Conservation (phyloP, 2,888 invertebrate species). For the Meghimatium bilineatum region DNA sequence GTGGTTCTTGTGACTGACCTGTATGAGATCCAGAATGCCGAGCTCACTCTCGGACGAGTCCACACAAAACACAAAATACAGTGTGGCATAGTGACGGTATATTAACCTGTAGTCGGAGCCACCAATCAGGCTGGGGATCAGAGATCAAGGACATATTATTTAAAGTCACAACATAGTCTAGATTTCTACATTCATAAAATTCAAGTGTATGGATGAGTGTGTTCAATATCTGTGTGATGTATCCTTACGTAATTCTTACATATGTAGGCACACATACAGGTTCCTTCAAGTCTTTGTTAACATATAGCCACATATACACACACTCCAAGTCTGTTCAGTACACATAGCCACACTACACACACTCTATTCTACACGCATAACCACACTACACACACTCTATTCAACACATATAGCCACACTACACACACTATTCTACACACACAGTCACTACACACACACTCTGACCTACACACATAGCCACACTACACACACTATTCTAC, state of each 20-base stretch:
- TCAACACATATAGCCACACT: not conserved
- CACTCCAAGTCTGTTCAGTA: too few relatives aligned
- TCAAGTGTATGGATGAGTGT: not conserved
- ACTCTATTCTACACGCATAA: too few relatives aligned
- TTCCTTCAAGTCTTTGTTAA: too few relatives aligned
- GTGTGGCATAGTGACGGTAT: slow-evolving; percentile 94
- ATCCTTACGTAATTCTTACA: too few relatives aligned
- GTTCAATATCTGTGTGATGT: too few relatives aligned
- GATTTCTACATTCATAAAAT: not conserved
- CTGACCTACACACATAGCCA: too few relatives aligned
- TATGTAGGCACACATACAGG: too few relatives aligned
- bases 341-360: too few relatives aligned
- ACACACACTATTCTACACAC: not conserved
- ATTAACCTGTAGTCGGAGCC: slow-evolving; percentile 99
- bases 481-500: too few relatives aligned
- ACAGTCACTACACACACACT: not conserved
- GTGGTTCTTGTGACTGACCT: slow-evolving; percentile 77
- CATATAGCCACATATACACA: too few relatives aligned
- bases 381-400: too few relatives aligned
- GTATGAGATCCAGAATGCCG: slow-evolving; percentile 96
- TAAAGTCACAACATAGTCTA: not conserved
- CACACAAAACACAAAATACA: slow-evolving; percentile 99
- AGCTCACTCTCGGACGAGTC: slow-evolving; percentile 99
- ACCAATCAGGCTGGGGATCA: slow-evolving; percentile 88
- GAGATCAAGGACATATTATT: slow-evolving; percentile 11